Conservation (phyloP, 2,888 invertebrate species). For the Adelphocoris suturalis region DNA sequence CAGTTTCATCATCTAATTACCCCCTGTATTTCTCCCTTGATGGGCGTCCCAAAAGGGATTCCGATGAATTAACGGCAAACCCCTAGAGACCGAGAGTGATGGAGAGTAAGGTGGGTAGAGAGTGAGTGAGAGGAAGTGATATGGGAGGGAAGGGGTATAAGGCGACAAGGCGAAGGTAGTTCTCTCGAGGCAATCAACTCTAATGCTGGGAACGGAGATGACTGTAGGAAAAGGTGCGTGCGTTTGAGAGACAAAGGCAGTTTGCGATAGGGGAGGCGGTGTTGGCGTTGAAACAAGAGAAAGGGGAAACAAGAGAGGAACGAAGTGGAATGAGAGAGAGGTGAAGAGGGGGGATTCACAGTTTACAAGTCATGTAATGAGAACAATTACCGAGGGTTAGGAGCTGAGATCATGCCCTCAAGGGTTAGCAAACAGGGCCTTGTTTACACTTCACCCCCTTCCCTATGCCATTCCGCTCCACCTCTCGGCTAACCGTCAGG, state of each 20-base stretch:
- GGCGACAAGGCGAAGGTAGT: not conserved
- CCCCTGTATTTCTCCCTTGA: not conserved
- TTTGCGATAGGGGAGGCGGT: conserved; percentile 11
- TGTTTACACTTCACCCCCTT: conserved; percentile 60
- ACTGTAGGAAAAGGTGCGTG: conserved; percentile 17
- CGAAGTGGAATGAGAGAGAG: not conserved
- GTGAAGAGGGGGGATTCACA: conserved; percentile 1
- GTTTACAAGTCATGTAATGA: conserved; percentile 73
- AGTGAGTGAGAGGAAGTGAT: too few species aligned
- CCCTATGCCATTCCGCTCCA: conserved; percentile 63
- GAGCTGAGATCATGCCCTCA: conserved; percentile 45
- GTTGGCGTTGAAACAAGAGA: conserved; percentile 5
- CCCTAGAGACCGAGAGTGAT: not conserved
- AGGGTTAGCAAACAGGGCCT: conserved; percentile 45
- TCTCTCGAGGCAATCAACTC: conserved; percentile 30
- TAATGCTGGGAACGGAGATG: not conserved
- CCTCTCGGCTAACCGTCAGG: conserved; percentile 72
- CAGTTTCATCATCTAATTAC: not conserved
- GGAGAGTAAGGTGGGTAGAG: not conserved
- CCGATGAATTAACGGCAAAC: not conserved
- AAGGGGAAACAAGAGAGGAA: not conserved
- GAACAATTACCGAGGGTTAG: conserved; percentile 73
- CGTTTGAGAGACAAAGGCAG: conserved; percentile 40
- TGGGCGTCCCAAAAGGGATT: conserved; percentile 3
- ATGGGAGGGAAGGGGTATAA: too few species aligned